Evolutionary conservation across 2,888 invertebrate genomes (phyloP), one percentile per base, ranked within the genome.

Genomic region (Drosophila birchii): DNA sequence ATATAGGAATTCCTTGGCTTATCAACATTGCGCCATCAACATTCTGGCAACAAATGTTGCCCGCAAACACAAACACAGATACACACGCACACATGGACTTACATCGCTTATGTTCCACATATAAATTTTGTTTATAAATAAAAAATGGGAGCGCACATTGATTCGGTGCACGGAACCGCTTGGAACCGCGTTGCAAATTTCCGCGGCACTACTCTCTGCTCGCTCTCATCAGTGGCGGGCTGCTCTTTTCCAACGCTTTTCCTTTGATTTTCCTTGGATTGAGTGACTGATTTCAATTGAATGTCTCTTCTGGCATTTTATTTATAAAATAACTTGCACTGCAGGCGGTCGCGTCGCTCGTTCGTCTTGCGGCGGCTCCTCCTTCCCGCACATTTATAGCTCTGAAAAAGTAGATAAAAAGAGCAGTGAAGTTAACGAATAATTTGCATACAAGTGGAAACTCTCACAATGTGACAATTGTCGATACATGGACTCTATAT

Each of bases 81-180:
- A 44, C 43, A 44, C 1, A 20, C 14, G 43, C 36, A 36, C 51
- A 20, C 51, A 20, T 23, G 20, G 18, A 9, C 18, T n/a, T n/a
- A 44, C 20, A 20, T 29, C 59, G 32, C 49, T 78, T 79, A 78
- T 76, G 82, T 89, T 89, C 89, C 84, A 90, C 89, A 86, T 57
- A 54, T 44, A 68, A 69, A 57, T 77, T 78, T 78, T 83, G 86
- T 84, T 90, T 89, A 90, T 86, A 88, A 90, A 88, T 88, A 88
- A 79, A 78, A 80, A 79, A 75, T 85, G 77, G 78, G 79, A 85
- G 83, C 82, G 87, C 68, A 77, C 76, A 77, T 76, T 53, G 51
- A 53, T 36, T 78, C 73, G 80, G 89, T 91, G 87, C 90, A 86
- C 86, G 91, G 90, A 89, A 90, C 89, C 84, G 90, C 79, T 88